Conservation (phyloP, 2,113 vertebrate genomes). For the Chelonoidis abingdonii region DNA sequence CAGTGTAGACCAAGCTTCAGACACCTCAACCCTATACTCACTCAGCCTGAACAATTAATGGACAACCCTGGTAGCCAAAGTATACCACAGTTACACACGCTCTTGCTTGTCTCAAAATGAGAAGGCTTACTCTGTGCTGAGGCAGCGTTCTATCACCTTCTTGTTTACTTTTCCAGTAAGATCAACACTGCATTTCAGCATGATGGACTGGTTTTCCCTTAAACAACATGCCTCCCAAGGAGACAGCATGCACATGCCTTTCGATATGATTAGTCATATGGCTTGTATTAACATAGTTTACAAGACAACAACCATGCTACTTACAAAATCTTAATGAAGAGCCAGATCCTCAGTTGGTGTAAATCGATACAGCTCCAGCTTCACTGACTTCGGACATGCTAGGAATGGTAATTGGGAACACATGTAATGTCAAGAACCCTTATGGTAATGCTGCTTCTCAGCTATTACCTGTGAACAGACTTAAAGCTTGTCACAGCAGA, state of each 20-base stretch:
- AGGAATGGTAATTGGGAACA: too few species aligned
- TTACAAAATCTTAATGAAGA: neutral
- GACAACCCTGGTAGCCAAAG: too few species aligned
- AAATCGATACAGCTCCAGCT: neutral
- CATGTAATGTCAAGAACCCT: too few species aligned
- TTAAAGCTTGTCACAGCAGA: too few species aligned
- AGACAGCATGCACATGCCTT: neutral
- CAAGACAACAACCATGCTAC: neutral
- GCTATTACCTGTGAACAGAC: too few species aligned
- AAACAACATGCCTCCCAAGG: neutral
- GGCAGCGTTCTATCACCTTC: neutral
- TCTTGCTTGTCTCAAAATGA: neutral
- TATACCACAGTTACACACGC: neutral
- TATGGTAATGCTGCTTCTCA: too few species aligned
- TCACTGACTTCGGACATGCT: neutral
- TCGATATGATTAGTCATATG: neutral
- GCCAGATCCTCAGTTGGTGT: neutral
- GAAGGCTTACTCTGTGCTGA: neutral
- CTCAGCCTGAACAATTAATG: neutral
- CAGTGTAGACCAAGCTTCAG: neutral
- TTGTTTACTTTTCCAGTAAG: neutral
- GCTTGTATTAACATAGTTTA: neutral
- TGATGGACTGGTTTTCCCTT: neutral
- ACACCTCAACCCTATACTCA: neutral
- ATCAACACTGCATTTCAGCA: neutral